These are phyloP conservation scores for Gouania willdenowi DNA, from an alignment of 2,797 vertebrate genomes.

Conservation along the genomic window DNA sequence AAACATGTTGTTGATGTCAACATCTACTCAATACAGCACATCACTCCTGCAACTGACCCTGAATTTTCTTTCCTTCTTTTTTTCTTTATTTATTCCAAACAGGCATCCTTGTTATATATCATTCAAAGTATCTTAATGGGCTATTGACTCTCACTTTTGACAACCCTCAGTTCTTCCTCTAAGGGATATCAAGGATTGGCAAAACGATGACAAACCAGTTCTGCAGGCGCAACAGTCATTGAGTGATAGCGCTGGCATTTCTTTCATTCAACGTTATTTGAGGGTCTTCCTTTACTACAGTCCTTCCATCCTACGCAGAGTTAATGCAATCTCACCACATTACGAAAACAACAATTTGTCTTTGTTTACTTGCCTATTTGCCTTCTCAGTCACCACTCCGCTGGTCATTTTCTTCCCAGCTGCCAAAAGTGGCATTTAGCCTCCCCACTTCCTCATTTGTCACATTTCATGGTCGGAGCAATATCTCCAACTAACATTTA, in stretches of 20 bases:
- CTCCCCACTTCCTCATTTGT: conserved; percentile 60
- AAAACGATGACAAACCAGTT: not conserved
- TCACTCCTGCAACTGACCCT: too few species aligned
- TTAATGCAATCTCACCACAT: conserved; percentile 73
- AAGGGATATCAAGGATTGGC: conserved; percentile 6
- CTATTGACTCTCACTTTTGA: conserved; percentile 5
- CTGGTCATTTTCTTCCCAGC: conserved; percentile 55
- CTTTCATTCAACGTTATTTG: conserved; percentile 13
- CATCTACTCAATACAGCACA: too few species aligned
- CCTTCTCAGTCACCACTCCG: conserved; percentile 39
- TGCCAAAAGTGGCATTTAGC: conserved; percentile 50
- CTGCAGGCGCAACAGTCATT: conserved; percentile 2
- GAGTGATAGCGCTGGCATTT: conserved; percentile 30
- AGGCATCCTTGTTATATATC: not conserved
- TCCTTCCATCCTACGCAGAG: conserved; percentile 25
- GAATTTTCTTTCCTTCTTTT: too few species aligned
- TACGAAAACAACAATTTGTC: conserved; percentile 64
- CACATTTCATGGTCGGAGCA: conserved; percentile 32
- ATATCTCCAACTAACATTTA: conserved; percentile 21
- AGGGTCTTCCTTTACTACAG: conserved; percentile 12
- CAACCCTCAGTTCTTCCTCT: conserved; percentile 11
- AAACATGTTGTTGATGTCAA: too few species aligned
- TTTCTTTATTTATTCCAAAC: not conserved
- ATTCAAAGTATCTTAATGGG: not conserved
- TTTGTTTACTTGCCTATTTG: conserved; percentile 73